phyloP scores from a whole-genome alignment of 2,113 vertebrate species.

The Xenopus laevis region DNA sequence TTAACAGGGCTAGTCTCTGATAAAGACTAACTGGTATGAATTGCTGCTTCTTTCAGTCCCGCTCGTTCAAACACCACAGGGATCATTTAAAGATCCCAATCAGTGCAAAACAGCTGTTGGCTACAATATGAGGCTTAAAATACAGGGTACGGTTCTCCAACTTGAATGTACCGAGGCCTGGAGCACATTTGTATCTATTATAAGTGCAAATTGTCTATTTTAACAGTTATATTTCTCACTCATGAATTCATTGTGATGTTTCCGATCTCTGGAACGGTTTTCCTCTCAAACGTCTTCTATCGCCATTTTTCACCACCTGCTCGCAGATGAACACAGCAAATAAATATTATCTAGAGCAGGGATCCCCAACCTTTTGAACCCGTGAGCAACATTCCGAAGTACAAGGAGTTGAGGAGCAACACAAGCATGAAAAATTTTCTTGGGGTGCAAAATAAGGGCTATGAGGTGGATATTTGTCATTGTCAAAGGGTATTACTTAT shows the following conservation, averaged over 20 bases:
- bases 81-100: conserved; percentile 43
- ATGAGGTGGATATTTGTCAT: too few relatives aligned
- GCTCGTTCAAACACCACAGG: conserved; percentile 31
- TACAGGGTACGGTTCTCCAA: background rate
- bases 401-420: too few relatives aligned
- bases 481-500: too few relatives aligned
- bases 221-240: conserved; percentile 9
- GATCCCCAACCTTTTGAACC: too few relatives aligned
- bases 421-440: too few relatives aligned
- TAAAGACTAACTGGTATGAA: conserved; percentile 46
- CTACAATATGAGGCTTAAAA: conserved; percentile 24
- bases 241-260: background rate
- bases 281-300: background rate
- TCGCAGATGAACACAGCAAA: too few relatives aligned
- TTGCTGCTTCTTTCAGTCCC: conserved; percentile 34
- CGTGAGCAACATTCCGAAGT: too few relatives aligned
- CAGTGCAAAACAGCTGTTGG: conserved; percentile 30
- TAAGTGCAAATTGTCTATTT: conserved; percentile 4
- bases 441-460: too few relatives aligned
- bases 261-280: background rate
- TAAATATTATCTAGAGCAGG: too few relatives aligned
- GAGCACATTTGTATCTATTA: conserved; percentile 21
- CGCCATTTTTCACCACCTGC: too few relatives aligned
- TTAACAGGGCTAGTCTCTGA: conserved; percentile 45
- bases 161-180: background rate